phyloP scores from a whole-genome alignment of 2,113 vertebrate genomes.

The Gymnogyps californianus region DNA sequence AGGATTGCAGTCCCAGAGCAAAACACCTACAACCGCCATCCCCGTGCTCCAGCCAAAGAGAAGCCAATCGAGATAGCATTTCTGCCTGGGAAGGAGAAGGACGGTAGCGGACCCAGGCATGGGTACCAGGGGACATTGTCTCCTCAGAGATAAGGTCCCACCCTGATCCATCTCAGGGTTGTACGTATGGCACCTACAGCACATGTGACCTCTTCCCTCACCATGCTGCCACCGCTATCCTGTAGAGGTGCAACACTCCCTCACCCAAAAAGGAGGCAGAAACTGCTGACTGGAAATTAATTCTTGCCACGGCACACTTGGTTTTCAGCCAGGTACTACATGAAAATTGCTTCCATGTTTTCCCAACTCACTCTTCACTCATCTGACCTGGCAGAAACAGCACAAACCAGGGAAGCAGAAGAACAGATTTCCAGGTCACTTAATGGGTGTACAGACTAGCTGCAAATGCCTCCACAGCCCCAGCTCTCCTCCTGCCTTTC shows the following conservation, averaged over 20 bases:
- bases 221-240: accelerated
- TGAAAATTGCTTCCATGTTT: neutral
- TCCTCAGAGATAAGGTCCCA: neutral
- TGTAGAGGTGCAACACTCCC: neutral
- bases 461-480: neutral
- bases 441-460: neutral
- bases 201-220: neutral
- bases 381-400: neutral
- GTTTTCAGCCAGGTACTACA: neutral
- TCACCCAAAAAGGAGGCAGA: neutral
- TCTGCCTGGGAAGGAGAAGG: neutral
- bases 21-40: neutral
- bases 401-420: neutral
- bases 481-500: neutral
- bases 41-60: neutral
- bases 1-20: neutral
- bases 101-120: neutral
- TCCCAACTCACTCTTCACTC: neutral
- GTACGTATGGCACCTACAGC: neutral
- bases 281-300: neutral
- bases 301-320: neutral
- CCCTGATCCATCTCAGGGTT: neutral
- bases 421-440: neutral
- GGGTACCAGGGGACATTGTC: neutral
- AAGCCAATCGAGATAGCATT: neutral